Base-by-base conservation (phyloP, 1,140 invertebrate genomes). In the Drosophila persimilis region DNA sequence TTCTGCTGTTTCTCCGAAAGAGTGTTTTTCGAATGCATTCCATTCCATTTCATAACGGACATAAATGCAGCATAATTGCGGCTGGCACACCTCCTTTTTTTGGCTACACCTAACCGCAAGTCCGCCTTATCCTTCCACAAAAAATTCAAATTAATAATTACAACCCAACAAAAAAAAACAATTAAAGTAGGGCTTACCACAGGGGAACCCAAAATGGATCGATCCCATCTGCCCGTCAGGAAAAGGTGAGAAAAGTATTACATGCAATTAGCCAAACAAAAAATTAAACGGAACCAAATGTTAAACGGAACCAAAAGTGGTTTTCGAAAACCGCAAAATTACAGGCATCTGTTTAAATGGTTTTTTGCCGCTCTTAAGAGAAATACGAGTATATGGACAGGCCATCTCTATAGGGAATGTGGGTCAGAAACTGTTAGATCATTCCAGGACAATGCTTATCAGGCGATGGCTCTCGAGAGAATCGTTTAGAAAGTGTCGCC, bases 161-260 rank as follows among this genome's bases (percentile, higher is more conserved):
- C 62, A 58, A 13, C 47, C 46, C 59, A 51, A 50, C 67, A 22
- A 45, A 77, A 61, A 67, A 52, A 57, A 44, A 59, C 45, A 63
- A 53, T 51, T 52, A 57, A 55, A 47, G 17, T 43, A 46, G 31
- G 29, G 15, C 17, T 22, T 15, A 15, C 41, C 57, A 56, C 24
- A 24, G 15, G 61, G 35, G 50, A 52, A 66, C 41, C 46, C 35
- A 9, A 17, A 45, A 53, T 29, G 11, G 17, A 24, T 47, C 44
- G 20, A 24, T 55, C 44, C 35, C 48, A 59, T 55, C 35, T 41
- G 55, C 20, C 26, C 56, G 55, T 66, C 29, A 53, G 62, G 31
- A 67, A 75, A 73, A 86, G 83, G 81, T 78, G 81, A 86, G 81
- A 86, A 86, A 86, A 86, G 81, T 86, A 81, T 86, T 86, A 75